Evolutionary conservation across 2,888 invertebrate species (phyloP).

Genomic region (Gymnoscelis rufifasciata): DNA sequence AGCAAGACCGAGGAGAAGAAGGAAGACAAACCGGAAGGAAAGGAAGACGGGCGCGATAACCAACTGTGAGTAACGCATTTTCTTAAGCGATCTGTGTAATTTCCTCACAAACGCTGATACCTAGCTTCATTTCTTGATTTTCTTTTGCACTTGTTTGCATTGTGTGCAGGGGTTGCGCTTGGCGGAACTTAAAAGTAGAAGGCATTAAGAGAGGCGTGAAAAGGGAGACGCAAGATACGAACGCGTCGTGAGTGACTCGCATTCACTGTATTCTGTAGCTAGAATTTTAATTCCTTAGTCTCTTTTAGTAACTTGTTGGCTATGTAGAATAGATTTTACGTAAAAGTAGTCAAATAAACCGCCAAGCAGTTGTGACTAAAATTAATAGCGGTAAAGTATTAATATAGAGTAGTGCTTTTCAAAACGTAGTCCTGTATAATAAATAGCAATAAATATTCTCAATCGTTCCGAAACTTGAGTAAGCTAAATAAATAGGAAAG

Average conservation of each 20-base stretch:
- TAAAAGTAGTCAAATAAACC: too few relatives aligned
- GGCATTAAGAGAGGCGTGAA: conserved; percentile 27
- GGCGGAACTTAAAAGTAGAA: conserved; percentile 31
- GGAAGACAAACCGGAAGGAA: conserved; percentile 76
- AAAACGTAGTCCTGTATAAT: too few relatives aligned
- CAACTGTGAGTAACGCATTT: conserved; percentile 79
- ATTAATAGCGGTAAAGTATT: too few relatives aligned
- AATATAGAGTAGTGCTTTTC: too few relatives aligned
- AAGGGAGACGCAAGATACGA: conserved; percentile 15
- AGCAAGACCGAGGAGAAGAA: conserved; percentile 57
- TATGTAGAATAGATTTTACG: neutral
- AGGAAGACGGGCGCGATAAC: conserved; percentile 89
- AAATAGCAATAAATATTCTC: too few relatives aligned
- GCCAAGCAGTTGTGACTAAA: too few relatives aligned
- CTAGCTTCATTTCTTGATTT: conserved; percentile 13
- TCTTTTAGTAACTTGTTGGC: neutral
- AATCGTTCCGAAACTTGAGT: too few relatives aligned
- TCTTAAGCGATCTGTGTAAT: neutral
- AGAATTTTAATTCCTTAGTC: conserved; percentile 3
- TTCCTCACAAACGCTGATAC: neutral
- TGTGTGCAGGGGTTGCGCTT: conserved; percentile 23
- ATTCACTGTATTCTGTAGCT: conserved; percentile 9
- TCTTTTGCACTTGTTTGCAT: conserved; percentile 22
- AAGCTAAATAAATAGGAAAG: too few relatives aligned
- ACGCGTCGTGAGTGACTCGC: conserved; percentile 25